These are phyloP conservation scores for Atrichornis clamosus DNA, from an alignment of 2,113 vertebrate species.

Conservation along the genomic window DNA sequence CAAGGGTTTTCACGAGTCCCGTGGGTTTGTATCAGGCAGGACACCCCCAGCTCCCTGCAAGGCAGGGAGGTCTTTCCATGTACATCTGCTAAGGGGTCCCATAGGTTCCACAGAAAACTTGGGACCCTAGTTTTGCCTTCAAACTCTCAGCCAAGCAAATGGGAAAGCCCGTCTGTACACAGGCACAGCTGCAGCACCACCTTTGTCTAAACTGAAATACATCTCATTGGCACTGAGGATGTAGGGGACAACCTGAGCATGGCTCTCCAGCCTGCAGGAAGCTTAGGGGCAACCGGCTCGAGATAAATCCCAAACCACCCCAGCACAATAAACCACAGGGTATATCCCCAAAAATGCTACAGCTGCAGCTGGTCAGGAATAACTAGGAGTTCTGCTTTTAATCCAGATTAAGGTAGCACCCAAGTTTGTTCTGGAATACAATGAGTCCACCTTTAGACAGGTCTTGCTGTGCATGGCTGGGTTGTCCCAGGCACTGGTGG, in stretches of 20 bases:
- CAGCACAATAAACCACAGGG: neutral
- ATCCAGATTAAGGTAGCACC: neutral
- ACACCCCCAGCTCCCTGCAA: neutral
- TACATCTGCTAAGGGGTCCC: neutral
- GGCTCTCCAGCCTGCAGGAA: neutral
- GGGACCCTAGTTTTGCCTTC: neutral
- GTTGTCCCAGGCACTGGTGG: accelerated
- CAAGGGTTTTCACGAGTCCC: accelerated
- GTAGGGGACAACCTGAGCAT: neutral
- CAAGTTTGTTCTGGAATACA: neutral
- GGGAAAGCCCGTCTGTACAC: accelerated
- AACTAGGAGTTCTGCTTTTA: neutral
- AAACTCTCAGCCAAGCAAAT: accelerated
- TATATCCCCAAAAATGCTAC: neutral
- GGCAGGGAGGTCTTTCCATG: neutral
- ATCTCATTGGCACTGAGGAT: neutral
- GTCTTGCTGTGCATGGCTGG: neutral
- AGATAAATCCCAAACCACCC: neutral
- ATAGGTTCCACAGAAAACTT: neutral
- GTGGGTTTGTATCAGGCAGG: neutral
- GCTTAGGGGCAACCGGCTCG: neutral
- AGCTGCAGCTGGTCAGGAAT: neutral
- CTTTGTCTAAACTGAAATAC: neutral
- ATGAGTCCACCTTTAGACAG: neutral
- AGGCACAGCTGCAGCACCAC: accelerated